phyloP scores from a whole-genome alignment of 2,888 invertebrate genomes.

The Galeruca laticollis region DNA sequence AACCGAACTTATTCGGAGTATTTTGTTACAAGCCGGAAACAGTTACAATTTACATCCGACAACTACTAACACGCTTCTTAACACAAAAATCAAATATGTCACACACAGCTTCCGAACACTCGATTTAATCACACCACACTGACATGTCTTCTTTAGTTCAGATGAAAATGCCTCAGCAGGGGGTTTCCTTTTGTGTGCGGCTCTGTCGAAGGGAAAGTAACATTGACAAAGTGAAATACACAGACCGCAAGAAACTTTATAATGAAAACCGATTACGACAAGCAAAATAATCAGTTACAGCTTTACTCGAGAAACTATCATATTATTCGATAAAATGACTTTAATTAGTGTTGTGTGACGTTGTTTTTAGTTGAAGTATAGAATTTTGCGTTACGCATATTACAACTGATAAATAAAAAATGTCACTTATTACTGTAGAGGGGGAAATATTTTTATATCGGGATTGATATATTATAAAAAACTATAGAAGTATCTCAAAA shows the following conservation, averaged over 20 bases:
- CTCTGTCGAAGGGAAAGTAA: conserved; percentile 18
- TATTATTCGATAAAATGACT: no score
- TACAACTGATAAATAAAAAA: no score
- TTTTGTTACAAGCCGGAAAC: neutral
- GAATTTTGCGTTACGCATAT: no score
- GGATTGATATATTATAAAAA: no score
- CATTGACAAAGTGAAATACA: conserved; percentile 10
- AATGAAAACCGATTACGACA: neutral
- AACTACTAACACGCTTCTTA: neutral
- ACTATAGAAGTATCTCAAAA: no score
- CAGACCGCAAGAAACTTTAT: conserved; percentile 8
- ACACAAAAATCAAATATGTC: conserved; percentile 4
- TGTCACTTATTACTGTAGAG: no score
- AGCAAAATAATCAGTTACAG: no score
- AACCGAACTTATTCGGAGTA: neutral
- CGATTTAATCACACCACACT: conserved; percentile 9
- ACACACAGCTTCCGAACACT: neutral
- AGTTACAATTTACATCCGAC: neutral
- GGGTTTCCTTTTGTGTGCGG: conserved; percentile 27
- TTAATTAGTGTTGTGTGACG: no score
- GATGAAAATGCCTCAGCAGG: conserved; percentile 28
- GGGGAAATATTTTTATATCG: no score
- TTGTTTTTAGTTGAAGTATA: no score
- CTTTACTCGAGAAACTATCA: no score
- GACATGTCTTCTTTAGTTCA: conserved; percentile 32